Percentiles rank a stretch among this genome's conserved stretches.
phyloP scores from a whole-genome alignment of 2,797 vertebrate species.

The Coregonus ussuriensis region DNA sequence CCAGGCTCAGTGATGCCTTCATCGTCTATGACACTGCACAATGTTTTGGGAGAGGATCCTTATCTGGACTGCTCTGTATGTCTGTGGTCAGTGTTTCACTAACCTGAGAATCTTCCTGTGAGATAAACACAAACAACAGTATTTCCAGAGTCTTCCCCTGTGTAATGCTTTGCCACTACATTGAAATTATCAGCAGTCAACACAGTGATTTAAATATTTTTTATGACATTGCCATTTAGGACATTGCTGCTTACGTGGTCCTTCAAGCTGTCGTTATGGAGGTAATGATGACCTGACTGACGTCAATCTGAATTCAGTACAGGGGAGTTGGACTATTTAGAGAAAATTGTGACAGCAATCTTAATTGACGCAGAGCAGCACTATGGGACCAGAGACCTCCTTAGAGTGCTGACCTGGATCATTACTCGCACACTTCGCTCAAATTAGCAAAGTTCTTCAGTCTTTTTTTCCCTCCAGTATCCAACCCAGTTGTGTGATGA shows the following conservation, averaged over 20 bases:
- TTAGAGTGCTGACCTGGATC: conserved; percentile 68
- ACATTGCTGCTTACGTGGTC: too few species aligned
- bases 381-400: conserved; percentile 51
- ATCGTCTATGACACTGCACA: not conserved
- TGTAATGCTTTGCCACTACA: too few species aligned
- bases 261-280: too few species aligned
- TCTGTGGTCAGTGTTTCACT: not conserved
- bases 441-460: conserved; percentile 65
- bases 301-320: conserved; percentile 54
- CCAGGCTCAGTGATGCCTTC: not conserved
- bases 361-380: conserved; percentile 61
- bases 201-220: too few species aligned
- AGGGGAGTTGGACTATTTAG: conserved; percentile 62
- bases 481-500: conserved; percentile 44
- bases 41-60: not conserved
- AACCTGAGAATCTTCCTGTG: not conserved
- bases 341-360: conserved; percentile 63
- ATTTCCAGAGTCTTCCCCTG: not conserved
- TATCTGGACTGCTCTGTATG: not conserved
- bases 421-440: conserved; percentile 44
- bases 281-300: conserved; percentile 25
- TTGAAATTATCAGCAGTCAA: too few species aligned
- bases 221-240: too few species aligned
- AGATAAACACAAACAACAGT: not conserved
- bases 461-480: conserved; percentile 57